phyloP scores from a whole-genome alignment of 2,797 vertebrate species.

The Hydrolagus colliei region DNA sequence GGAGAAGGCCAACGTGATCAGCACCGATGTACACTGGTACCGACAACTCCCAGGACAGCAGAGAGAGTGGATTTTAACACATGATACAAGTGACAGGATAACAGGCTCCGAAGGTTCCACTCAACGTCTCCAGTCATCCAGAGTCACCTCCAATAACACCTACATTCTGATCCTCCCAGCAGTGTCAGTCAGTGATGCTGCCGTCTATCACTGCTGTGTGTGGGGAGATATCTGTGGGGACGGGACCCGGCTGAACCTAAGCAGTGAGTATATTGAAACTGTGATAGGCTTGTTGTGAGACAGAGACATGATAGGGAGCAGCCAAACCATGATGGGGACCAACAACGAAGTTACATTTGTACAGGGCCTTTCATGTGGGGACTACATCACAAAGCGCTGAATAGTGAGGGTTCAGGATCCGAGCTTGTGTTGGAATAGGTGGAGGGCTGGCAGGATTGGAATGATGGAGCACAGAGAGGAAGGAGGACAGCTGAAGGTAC shows the following conservation, averaged over 20 bases:
- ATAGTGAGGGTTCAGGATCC: no score
- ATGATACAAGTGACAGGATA: not conserved
- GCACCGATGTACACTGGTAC: constrained; percentile 19
- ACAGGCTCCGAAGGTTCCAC: not conserved
- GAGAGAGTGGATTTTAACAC: not conserved
- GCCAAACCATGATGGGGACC: no score
- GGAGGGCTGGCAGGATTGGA: no score
- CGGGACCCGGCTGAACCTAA: not conserved
- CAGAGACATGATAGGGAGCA: no score
- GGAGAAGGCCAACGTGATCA: not conserved
- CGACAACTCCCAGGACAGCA: not conserved
- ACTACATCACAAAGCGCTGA: no score
- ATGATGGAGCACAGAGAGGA: no score
- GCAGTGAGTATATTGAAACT: no score
- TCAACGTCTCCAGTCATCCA: not conserved
- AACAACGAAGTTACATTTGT: fast-evolving
- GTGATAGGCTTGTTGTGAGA: no score
- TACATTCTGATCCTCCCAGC: not conserved
- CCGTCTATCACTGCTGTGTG: not conserved
- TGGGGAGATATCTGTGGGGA: constrained; percentile 16
- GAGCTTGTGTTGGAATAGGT: no score
- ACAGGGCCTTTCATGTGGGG: no score
- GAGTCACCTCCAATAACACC: not conserved
- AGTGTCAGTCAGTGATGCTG: not conserved
- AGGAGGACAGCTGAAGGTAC: no score